Conservation (phyloP, 1,140 invertebrate species). For the Proctacanthus coquilletti region DNA sequence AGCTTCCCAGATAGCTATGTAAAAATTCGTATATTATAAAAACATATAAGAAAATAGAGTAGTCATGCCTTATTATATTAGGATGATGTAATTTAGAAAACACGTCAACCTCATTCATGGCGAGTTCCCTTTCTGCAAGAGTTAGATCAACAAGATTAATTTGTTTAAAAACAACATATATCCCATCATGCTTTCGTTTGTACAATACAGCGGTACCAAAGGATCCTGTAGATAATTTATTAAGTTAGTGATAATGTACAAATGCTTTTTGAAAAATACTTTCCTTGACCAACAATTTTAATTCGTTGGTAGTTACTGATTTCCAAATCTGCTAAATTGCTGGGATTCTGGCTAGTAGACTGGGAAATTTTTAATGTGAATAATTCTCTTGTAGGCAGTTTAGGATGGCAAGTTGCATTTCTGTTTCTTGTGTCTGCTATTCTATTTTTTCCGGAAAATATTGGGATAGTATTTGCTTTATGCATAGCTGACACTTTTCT, state of each 20-base stretch:
- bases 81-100: constrained; percentile 56
- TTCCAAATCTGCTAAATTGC: constrained; percentile 13
- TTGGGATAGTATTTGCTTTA: background rate
- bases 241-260: background rate
- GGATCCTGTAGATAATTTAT: constrained; percentile 37
- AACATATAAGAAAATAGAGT: too few relatives aligned
- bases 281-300: constrained; percentile 21
- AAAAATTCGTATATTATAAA: constrained; percentile 1
- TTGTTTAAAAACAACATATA: constrained; percentile 58
- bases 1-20: constrained; percentile 55
- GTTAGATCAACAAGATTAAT: constrained; percentile 59
- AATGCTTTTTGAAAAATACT: background rate
- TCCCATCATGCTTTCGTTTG: constrained; percentile 44
- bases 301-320: constrained; percentile 25
- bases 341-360: constrained; percentile 1
- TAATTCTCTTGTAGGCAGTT: background rate
- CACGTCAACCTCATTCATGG: constrained; percentile 62
- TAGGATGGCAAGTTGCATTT: background rate
- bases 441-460: background rate
- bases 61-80: constrained; percentile 48
- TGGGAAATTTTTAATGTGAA: background rate
- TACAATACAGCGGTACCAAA: constrained; percentile 63
- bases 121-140: constrained; percentile 46
- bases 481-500: background rate
- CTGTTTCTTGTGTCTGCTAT: background rate